Evolutionary conservation across 2,113 vertebrate genomes (phyloP).

Genomic region (Corythoichthys intestinalis): DNA sequence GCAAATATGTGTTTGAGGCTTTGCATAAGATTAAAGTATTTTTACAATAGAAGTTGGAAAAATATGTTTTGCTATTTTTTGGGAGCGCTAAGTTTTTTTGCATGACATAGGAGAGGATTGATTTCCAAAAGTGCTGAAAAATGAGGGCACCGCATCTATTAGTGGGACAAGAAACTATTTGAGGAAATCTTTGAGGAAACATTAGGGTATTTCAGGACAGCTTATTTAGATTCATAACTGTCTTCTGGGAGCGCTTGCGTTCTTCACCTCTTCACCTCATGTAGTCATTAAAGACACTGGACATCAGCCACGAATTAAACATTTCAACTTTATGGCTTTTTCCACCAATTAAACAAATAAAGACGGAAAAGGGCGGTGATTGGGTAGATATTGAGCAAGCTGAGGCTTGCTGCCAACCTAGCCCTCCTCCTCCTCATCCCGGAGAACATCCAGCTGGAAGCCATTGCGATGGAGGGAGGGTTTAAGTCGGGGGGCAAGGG

Average conservation of each 20-base stretch:
- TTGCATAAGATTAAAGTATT: background rate
- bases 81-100: background rate
- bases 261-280: slow-evolving; percentile 12
- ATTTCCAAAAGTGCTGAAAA: background rate
- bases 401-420: slow-evolving; percentile 44
- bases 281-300: slow-evolving; percentile 19
- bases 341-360: slow-evolving; percentile 64
- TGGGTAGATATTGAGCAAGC: slow-evolving; percentile 14
- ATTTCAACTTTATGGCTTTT: slow-evolving; percentile 37
- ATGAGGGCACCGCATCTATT: background rate
- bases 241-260: slow-evolving; percentile 1
- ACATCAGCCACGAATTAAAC: slow-evolving; percentile 6
- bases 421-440: slow-evolving; percentile 49
- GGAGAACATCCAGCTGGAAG: slow-evolving; percentile 63
- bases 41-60: background rate
- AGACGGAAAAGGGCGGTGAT: background rate
- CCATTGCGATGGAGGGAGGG: slow-evolving; percentile 65
- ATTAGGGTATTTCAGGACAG: background rate
- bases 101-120: background rate
- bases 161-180: background rate
- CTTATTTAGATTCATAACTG: background rate
- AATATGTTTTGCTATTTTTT: background rate
- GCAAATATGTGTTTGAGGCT: background rate
- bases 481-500: slow-evolving; percentile 40
- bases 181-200: background rate